These are phyloP conservation scores for Ceriagrion tenellum DNA, from an alignment of 2,888 invertebrate species.

Conservation along the genomic window DNA sequence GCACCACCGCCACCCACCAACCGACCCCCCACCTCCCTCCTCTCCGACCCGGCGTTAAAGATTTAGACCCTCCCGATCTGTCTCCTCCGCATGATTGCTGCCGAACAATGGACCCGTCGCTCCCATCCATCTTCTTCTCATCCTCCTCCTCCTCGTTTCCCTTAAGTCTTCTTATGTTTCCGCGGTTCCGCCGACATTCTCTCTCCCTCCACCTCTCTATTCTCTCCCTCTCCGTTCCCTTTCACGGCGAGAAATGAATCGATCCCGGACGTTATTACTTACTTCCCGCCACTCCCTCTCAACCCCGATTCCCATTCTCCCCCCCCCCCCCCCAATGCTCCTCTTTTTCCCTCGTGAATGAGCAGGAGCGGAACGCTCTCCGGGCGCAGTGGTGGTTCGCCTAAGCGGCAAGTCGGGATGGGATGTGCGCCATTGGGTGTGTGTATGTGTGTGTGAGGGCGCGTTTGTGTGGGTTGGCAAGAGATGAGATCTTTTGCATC, in stretches of 20 bases:
- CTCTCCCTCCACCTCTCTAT: neutral
- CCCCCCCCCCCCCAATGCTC: neutral
- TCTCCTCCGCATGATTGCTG: constrained; percentile 28
- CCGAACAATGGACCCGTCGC: constrained; percentile 45
- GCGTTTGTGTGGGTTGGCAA: neutral
- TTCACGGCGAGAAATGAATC: constrained; percentile 1
- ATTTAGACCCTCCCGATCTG: neutral
- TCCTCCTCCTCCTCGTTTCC: no score
- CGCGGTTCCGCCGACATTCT: constrained; percentile 15
- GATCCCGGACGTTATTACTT: constrained; percentile 55
- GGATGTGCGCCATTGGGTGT: neutral
- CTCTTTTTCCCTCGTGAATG: neutral
- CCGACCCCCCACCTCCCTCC: neutral
- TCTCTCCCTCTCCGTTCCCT: no score
- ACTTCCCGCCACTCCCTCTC: neutral
- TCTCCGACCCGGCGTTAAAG: neutral
- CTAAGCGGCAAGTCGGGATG: neutral
- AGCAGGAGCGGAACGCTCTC: neutral
- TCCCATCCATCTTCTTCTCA: constrained; percentile 42
- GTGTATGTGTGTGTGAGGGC: no score
- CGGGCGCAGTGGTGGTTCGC: neutral
- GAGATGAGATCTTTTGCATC: neutral
- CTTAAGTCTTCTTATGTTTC: constrained; percentile 32
- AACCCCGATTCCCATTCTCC: neutral
- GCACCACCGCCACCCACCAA: no score